Conservation (phyloP, 2,797 vertebrate genomes). For the Sebastiscus albofasciatus region DNA sequence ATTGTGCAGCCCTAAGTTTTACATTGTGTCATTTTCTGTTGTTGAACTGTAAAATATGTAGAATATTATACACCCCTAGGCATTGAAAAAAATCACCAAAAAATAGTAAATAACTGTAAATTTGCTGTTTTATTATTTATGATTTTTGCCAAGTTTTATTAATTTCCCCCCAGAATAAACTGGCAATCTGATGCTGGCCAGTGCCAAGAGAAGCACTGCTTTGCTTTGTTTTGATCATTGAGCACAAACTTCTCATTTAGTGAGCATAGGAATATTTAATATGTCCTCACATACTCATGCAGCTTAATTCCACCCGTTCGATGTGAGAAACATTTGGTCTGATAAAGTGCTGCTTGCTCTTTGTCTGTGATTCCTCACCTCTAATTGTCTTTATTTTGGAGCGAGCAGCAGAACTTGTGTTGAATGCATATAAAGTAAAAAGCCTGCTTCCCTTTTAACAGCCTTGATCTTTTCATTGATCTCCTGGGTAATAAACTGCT, state of each 20-base stretch:
- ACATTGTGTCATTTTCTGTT: neutral
- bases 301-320: constrained; percentile 13
- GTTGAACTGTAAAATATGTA: neutral
- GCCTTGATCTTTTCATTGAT: constrained; percentile 79
- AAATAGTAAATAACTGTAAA: neutral
- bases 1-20: neutral
- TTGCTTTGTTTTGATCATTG: constrained; percentile 8
- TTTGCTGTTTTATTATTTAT: neutral
- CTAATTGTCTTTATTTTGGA: constrained; percentile 67
- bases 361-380: constrained; percentile 14
- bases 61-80: neutral
- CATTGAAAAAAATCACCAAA: neutral
- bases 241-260: constrained; percentile 22
- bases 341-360: constrained; percentile 32
- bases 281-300: constrained; percentile 10
- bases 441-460: constrained; percentile 56
- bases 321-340: constrained; percentile 23
- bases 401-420: constrained; percentile 46
- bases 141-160: constrained; percentile 11
- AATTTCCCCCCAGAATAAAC: constrained; percentile 17
- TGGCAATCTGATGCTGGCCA: neutral
- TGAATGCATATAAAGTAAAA: constrained; percentile 55
- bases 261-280: constrained; percentile 1
- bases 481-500: constrained; percentile 76
- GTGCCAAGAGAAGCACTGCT: constrained; percentile 1